Conservation (phyloP, 2,797 vertebrate species). For the Sarcophilus harrisii region DNA sequence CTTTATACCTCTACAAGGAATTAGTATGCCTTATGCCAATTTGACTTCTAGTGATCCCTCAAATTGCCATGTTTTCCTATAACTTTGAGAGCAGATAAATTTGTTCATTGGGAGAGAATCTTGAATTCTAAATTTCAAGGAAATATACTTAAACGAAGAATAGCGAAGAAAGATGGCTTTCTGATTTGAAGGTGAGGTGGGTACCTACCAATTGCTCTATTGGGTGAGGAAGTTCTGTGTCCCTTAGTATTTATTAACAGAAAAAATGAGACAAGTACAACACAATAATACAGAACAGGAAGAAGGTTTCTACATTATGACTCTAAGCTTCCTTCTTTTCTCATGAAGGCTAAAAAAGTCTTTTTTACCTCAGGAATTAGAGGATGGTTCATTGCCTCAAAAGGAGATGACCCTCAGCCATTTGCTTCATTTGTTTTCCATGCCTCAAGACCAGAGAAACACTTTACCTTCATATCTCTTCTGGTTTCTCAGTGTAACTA, state of each 20-base stretch:
- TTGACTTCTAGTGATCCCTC: background rate
- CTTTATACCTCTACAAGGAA: background rate
- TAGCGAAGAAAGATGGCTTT: too few species aligned
- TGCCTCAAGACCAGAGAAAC: background rate
- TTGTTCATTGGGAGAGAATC: background rate
- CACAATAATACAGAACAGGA: background rate
- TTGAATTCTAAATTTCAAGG: background rate
- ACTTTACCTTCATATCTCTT: background rate
- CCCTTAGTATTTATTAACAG: background rate
- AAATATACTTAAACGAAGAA: background rate
- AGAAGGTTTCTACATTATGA: background rate
- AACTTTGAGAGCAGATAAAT: background rate
- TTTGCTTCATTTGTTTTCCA: background rate
- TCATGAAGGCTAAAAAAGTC: too few species aligned
- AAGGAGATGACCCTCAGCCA: background rate
- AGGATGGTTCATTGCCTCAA: background rate
- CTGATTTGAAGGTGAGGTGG: background rate
- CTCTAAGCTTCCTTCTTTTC: background rate
- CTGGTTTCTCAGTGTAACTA: background rate
- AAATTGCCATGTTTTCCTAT: background rate
- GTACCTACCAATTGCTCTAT: background rate
- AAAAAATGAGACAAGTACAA: constrained; percentile 8
- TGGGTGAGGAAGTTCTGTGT: background rate
- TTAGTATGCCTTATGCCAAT: background rate
- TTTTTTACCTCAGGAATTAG: background rate